Percentiles rank a stretch among this genome's conserved stretches.
phyloP scores from a whole-genome alignment of 2,888 invertebrate genomes.

The Pseudococcus longispinus region DNA sequence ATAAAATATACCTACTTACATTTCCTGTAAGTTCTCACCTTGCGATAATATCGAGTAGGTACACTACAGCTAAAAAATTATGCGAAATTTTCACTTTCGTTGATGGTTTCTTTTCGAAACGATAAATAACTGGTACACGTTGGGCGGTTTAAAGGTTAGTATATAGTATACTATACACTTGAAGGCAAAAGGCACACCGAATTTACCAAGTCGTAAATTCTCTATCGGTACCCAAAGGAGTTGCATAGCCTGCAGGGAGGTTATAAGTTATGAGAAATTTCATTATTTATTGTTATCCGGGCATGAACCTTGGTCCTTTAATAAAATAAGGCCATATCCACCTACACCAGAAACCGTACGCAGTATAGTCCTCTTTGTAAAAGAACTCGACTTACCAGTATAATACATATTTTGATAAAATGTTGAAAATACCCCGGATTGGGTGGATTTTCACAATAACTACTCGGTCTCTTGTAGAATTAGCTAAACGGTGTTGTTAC shows the following conservation, averaged over 20 bases:
- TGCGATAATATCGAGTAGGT: no score
- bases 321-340: neutral
- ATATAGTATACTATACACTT: neutral
- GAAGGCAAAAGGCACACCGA: constrained; percentile 8
- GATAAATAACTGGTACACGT: neutral
- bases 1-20: no score
- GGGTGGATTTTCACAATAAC: neutral
- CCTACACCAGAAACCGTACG: neutral
- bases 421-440: neutral
- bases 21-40: no score
- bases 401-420: neutral
- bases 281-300: constrained; percentile 39
- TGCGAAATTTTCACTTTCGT: neutral
- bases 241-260: constrained; percentile 5
- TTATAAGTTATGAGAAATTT: constrained; percentile 43
- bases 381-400: neutral
- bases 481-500: neutral
- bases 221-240: constrained; percentile 24
- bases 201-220: constrained; percentile 30
- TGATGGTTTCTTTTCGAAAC: neutral
- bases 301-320: constrained; percentile 13
- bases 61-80: neutral
- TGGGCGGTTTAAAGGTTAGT: neutral
- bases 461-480: neutral
- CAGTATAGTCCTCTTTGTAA: neutral